These are phyloP conservation scores for Cydia amplana DNA, from an alignment of 1,140 invertebrate species.

Conservation along the genomic window DNA sequence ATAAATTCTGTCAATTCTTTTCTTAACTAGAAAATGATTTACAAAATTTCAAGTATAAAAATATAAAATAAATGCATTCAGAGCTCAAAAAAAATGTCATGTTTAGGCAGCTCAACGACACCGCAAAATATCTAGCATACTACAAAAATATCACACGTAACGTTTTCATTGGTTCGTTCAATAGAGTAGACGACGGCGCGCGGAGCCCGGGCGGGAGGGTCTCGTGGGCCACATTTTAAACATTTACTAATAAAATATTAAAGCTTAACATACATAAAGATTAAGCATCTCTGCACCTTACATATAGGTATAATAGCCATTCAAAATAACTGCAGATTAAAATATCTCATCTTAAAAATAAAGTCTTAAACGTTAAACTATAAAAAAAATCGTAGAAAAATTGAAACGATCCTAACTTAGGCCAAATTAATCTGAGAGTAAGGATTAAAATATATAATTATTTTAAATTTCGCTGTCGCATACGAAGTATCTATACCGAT, in stretches of 20 bases:
- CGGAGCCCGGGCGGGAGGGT: constrained; percentile 54
- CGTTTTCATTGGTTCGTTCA: constrained; percentile 50
- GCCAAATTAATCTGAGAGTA: constrained; percentile 67
- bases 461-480: constrained; percentile 67
- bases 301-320: constrained; percentile 75
- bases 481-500: constrained; percentile 36
- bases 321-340: constrained; percentile 79
- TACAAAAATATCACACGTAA: constrained; percentile 76
- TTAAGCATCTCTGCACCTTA: constrained; percentile 79
- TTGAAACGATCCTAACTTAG: constrained; percentile 70
- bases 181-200: constrained; percentile 34
- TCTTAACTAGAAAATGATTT: constrained; percentile 75
- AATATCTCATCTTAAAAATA: constrained; percentile 79
- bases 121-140: constrained; percentile 68
- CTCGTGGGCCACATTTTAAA: constrained; percentile 74
- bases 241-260: constrained; percentile 80
- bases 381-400: constrained; percentile 61
- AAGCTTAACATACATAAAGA: constrained; percentile 80
- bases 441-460: constrained; percentile 63
- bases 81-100: constrained; percentile 66
- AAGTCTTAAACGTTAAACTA: constrained; percentile 77
- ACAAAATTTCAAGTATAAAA: constrained; percentile 77
- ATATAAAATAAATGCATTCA: constrained; percentile 68
- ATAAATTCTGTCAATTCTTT: constrained; percentile 53
- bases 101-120: constrained; percentile 64